Evolutionary conservation across 1,140 invertebrate genomes (phyloP).

Genomic region (Bicyclus anynana): DNA sequence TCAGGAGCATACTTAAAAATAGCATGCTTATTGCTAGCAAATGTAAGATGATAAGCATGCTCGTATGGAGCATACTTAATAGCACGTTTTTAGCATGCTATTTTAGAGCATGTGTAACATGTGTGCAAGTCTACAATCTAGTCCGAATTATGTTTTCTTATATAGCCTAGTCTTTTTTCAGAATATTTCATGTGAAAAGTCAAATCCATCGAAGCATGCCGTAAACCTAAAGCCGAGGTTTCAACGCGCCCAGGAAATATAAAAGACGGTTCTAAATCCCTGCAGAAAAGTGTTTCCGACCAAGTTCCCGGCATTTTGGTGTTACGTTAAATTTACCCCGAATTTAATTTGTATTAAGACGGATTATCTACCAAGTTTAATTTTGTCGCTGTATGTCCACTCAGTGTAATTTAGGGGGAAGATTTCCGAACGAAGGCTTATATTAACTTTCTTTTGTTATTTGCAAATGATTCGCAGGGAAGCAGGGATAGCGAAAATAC

Average conservation of each 20-base stretch:
- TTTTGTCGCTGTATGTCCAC: neutral
- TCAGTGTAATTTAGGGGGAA: neutral
- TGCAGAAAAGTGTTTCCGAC: neutral
- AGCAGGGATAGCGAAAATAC: neutral
- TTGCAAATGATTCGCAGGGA: neutral
- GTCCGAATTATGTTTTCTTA: too few relatives aligned
- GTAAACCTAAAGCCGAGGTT: too few relatives aligned
- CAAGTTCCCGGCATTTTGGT: neutral
- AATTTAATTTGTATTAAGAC: neutral
- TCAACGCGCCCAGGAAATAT: neutral
- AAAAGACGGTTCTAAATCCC: neutral
- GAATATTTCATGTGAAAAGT: too few relatives aligned
- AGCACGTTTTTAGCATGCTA: too few relatives aligned
- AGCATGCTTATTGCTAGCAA: too few relatives aligned
- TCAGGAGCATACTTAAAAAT: too few relatives aligned
- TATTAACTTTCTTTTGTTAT: conserved; percentile 1
- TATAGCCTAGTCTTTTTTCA: too few relatives aligned
- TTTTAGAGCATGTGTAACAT: too few relatives aligned
- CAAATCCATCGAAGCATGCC: too few relatives aligned
- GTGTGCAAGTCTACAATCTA: too few relatives aligned
- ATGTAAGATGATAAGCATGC: too few relatives aligned
- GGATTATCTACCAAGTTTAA: neutral
- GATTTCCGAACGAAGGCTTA: neutral
- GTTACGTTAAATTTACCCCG: neutral
- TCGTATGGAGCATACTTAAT: too few relatives aligned